phyloP scores from a whole-genome alignment of 1,140 invertebrate genomes.

The Triops cancriformis region DNA sequence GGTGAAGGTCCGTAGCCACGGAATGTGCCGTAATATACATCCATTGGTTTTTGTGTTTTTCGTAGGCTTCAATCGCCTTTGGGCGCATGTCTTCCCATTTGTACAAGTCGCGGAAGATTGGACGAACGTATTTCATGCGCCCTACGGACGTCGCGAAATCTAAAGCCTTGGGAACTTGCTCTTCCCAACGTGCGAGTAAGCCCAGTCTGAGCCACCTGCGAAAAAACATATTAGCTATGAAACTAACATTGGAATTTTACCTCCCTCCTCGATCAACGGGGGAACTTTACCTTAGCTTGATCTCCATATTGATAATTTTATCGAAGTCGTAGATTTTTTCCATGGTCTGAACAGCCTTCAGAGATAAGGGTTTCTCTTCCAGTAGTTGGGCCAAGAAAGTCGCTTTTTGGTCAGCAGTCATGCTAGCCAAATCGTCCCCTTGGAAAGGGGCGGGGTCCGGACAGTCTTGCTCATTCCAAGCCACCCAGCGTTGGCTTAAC shows the following conservation, averaged over 20 bases:
- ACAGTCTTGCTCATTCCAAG: slow-evolving; percentile 43
- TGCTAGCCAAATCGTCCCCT: slow-evolving; percentile 44
- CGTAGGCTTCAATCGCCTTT: slow-evolving; percentile 61
- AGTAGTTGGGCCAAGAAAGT: slow-evolving; percentile 64
- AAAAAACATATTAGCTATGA: slow-evolving; percentile 28
- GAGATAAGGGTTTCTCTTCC: slow-evolving; percentile 41
- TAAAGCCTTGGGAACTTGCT: slow-evolving; percentile 54
- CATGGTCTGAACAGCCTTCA: slow-evolving; percentile 53
- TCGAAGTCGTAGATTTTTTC: slow-evolving; percentile 59
- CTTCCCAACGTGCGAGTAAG: slow-evolving; percentile 58
- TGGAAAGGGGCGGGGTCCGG: slow-evolving; percentile 39
- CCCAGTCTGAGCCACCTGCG: slow-evolving; percentile 67
- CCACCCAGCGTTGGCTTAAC: slow-evolving; percentile 49
- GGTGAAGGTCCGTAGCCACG: slow-evolving; percentile 65
- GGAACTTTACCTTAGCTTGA: slow-evolving; percentile 48
- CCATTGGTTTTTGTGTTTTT: slow-evolving; percentile 60
- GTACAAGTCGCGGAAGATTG: slow-evolving; percentile 76
- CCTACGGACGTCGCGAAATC: slow-evolving; percentile 72
- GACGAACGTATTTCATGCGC: slow-evolving; percentile 82
- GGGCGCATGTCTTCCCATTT: slow-evolving; percentile 61
- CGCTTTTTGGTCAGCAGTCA: slow-evolving; percentile 59
- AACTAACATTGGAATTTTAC: slow-evolving; percentile 16
- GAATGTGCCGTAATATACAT: slow-evolving; percentile 67
- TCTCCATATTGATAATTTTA: slow-evolving; percentile 63
- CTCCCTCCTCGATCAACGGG: neutral